These are phyloP conservation scores for Pseudonaja textilis DNA, from an alignment of 2,113 vertebrate genomes.

Conservation along the genomic window DNA sequence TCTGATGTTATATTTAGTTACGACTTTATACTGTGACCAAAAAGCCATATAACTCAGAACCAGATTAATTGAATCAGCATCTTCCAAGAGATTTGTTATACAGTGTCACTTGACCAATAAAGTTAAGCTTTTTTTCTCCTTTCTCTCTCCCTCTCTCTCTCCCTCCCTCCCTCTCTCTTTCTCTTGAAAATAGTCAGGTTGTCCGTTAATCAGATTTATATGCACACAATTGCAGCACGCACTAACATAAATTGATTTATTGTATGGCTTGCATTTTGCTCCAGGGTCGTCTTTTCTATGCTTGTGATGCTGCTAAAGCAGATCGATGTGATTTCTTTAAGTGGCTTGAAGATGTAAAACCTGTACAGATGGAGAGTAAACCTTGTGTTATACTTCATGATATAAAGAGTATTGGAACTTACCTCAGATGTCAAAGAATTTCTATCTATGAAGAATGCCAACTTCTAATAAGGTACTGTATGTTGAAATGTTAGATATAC, in stretches of 20 bases:
- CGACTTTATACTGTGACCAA: not conserved
- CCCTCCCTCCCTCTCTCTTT: fast-evolving
- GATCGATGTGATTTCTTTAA: constrained; percentile 76
- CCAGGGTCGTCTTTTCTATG: constrained; percentile 77
- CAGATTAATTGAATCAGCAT: not conserved
- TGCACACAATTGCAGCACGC: not conserved
- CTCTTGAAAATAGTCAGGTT: not conserved
- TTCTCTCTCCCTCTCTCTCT: not conserved
- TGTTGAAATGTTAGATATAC: not conserved
- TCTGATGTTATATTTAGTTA: not conserved
- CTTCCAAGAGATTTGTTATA: not conserved
- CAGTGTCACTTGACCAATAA: not conserved
- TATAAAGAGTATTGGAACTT: constrained; percentile 67
- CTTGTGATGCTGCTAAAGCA: constrained; percentile 71
- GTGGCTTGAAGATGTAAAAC: constrained; percentile 70
- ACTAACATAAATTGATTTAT: not conserved
- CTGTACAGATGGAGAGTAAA: constrained; percentile 32
- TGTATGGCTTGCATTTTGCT: constrained; percentile 2
- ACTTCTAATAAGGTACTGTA: constrained; percentile 72
- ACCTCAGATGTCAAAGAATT: constrained; percentile 71
- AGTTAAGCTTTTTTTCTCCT: not conserved
- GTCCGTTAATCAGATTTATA: not conserved
- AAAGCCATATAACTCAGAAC: not conserved
- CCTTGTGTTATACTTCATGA: constrained; percentile 56
- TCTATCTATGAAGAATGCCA: constrained; percentile 74